Conservation (phyloP, 2,113 vertebrate species). For the Nothobranchius kuhntae region DNA sequence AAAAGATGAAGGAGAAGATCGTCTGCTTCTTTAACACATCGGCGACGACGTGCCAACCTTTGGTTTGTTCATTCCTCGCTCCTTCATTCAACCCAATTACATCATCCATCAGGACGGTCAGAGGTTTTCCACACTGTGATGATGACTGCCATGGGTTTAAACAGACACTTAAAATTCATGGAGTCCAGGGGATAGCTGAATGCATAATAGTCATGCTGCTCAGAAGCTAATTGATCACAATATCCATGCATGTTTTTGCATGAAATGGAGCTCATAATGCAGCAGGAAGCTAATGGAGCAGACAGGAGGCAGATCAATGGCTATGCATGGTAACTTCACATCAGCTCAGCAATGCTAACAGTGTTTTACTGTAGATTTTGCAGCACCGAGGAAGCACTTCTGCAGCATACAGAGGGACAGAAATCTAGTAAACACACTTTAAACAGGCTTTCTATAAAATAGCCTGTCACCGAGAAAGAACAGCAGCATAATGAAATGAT, state of each 20-base stretch:
- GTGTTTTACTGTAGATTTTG: not conserved
- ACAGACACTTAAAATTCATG: conserved; percentile 65
- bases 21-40: conserved; percentile 18
- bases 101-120: conserved; percentile 51
- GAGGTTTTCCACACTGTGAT: conserved; percentile 44
- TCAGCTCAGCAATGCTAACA: conserved; percentile 34
- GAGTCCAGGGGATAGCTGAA: conserved; percentile 42
- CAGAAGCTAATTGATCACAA: conserved; percentile 53
- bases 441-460: conserved; percentile 18
- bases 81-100: conserved; percentile 54
- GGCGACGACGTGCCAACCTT: conserved; percentile 14
- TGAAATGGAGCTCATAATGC: conserved; percentile 31
- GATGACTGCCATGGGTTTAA: conserved; percentile 53
- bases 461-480: conserved; percentile 33
- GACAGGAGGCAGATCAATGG: conserved; percentile 41
- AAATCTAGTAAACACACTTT: conserved; percentile 39
- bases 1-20: conserved; percentile 40
- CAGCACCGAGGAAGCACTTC: conserved; percentile 5
- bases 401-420: conserved; percentile 19
- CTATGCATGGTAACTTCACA: conserved; percentile 30
- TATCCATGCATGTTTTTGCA: conserved; percentile 45
- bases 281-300: conserved; percentile 16
- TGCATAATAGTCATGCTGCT: conserved; percentile 42
- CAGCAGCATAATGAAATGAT: conserved; percentile 8
- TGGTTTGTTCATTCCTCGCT: conserved; percentile 33